Evolutionary conservation across 2,888 invertebrate genomes (phyloP).

Genomic region (Phaonia tiefii): DNA sequence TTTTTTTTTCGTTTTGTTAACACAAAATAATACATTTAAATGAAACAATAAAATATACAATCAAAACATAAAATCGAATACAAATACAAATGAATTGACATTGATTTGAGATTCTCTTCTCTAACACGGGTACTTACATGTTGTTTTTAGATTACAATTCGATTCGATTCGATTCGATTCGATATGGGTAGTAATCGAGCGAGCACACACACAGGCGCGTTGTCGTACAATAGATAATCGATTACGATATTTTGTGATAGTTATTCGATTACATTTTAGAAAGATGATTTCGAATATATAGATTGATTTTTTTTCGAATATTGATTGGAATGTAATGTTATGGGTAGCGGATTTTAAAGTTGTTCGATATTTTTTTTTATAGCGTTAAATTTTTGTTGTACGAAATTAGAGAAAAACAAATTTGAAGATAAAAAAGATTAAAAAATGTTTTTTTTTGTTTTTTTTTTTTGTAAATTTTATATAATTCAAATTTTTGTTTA

Average conservation of each 20-base stretch:
- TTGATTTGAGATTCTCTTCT: not conserved
- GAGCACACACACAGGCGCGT: slow-evolving; percentile 32
- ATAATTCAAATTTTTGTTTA: slow-evolving; percentile 12
- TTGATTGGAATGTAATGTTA: slow-evolving; percentile 19
- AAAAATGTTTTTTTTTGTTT: slow-evolving; percentile 48
- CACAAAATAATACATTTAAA: slow-evolving; percentile 14
- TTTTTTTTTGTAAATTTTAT: slow-evolving; percentile 26
- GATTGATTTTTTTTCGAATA: slow-evolving; percentile 51
- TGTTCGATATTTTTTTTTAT: slow-evolving; percentile 55
- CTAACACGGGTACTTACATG: slow-evolving; percentile 40
- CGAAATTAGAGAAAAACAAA: slow-evolving; percentile 66
- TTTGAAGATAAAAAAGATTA: slow-evolving; percentile 66
- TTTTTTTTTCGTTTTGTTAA: not conserved
- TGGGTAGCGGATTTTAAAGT: slow-evolving; percentile 45
- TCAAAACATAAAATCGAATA: not conserved
- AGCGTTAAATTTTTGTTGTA: slow-evolving; percentile 56
- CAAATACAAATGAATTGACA: slow-evolving; percentile 16
- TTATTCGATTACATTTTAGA: slow-evolving; percentile 42
- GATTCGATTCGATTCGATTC: slow-evolving; percentile 12
- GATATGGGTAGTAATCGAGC: slow-evolving; percentile 15
- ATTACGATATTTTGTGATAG: slow-evolving; percentile 49
- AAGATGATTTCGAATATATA: slow-evolving; percentile 35
- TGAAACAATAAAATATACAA: not conserved
- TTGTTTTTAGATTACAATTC: slow-evolving; percentile 28
- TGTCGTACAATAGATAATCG: slow-evolving; percentile 42